Conservation (phyloP, 2,888 invertebrate species). For the Ochropleura plecta region DNA sequence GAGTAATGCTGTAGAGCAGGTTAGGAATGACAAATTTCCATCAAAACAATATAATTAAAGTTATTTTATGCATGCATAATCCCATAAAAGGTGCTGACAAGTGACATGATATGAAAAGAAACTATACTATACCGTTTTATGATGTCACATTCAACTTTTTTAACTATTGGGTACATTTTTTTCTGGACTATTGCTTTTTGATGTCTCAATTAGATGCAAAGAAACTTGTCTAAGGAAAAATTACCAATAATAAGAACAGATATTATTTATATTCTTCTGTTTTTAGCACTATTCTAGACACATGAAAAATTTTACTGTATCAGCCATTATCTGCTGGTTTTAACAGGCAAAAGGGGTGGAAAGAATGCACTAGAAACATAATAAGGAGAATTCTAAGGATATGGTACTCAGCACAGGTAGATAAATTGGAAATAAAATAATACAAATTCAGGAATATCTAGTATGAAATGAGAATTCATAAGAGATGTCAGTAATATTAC, state of each 20-base stretch:
- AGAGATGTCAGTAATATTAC: background rate
- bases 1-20: no score
- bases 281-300: background rate
- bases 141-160: slow-evolving; percentile 1
- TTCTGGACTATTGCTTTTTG: background rate
- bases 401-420: no score
- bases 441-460: background rate
- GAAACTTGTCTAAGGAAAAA: no score
- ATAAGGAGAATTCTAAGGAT: background rate
- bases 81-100: background rate
- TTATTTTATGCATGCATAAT: background rate
- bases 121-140: background rate
- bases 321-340: slow-evolving; percentile 1
- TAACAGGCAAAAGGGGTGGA: background rate
- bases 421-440: background rate
- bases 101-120: background rate
- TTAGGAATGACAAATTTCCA: background rate
- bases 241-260: background rate
- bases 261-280: background rate
- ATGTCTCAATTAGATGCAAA: background rate
- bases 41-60: background rate
- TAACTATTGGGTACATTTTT: background rate
- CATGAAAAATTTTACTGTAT: background rate
- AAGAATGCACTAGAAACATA: background rate
- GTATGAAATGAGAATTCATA: background rate